phyloP scores from a whole-genome alignment of 2,888 invertebrate genomes.

The Caenorhabditis japonica region DNA sequence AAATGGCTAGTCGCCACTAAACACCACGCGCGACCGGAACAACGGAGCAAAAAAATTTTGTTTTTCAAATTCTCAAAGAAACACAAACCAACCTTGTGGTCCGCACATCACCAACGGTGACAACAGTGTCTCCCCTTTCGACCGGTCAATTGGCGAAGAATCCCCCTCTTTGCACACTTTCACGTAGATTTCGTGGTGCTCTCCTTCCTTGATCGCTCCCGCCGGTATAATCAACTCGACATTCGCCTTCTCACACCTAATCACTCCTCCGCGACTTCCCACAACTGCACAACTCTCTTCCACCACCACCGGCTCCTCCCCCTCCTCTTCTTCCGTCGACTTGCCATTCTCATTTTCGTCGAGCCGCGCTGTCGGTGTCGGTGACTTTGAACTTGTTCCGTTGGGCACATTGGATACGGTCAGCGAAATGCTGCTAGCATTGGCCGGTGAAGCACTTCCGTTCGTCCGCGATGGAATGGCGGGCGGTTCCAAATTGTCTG shows the following conservation, averaged over 20 bases:
- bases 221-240: conserved; percentile 90
- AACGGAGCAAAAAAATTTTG: too few relatives aligned
- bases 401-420: conserved; percentile 38
- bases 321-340: conserved; percentile 31
- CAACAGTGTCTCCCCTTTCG: conserved; percentile 93
- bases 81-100: conserved; percentile 82
- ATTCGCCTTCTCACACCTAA: conserved; percentile 90
- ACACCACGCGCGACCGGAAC: too few relatives aligned
- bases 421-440: conserved; percentile 43
- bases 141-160: conserved; percentile 88
- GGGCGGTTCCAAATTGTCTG: conserved; percentile 6
- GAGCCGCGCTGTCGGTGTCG: conserved; percentile 41
- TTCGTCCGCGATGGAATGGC: conserved; percentile 28
- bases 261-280: conserved; percentile 83
- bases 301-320: conserved; percentile 61
- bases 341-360: conserved; percentile 51
- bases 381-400: conserved; percentile 38
- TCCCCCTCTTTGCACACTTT: conserved; percentile 79
- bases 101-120: conserved; percentile 97
- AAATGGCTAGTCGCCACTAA: too few relatives aligned
- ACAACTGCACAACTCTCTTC: conserved; percentile 60
- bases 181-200: conserved; percentile 92
- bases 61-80: background rate
- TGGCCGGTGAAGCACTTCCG: conserved; percentile 55
- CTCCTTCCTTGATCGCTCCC: conserved; percentile 87